Percentiles rank a stretch among this genome's conserved stretches.
Evolutionary conservation across 2,113 vertebrate genomes (phyloP).

Genomic region (Upupa epops): DNA sequence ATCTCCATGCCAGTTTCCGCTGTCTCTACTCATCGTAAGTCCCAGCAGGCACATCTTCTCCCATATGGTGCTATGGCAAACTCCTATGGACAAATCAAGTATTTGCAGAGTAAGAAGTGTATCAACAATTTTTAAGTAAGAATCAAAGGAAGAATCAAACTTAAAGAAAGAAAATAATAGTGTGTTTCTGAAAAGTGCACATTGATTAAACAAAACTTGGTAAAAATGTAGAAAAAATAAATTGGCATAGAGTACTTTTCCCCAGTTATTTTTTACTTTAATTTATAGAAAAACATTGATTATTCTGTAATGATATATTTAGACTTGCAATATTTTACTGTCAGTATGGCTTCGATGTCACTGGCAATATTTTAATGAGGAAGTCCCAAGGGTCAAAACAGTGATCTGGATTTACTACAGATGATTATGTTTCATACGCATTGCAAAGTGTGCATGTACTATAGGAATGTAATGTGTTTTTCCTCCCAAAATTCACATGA

Average conservation of each 20-base stretch:
- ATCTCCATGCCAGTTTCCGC: background rate
- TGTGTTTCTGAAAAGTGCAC: background rate
- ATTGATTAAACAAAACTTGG: background rate
- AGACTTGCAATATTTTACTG: background rate
- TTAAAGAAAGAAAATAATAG: background rate
- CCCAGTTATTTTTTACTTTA: background rate
- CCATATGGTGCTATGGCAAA: background rate
- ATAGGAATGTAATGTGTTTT: background rate
- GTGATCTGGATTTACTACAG: background rate
- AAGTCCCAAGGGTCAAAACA: background rate
- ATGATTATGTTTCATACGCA: background rate
- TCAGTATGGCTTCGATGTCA: background rate
- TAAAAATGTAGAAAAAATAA: background rate
- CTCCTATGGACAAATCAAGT: background rate
- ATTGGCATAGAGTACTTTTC: fast-evolving
- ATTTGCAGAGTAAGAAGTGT: background rate
- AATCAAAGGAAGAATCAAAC: background rate
- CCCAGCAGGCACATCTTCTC: background rate
- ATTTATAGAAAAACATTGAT: background rate
- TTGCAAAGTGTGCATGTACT: background rate
- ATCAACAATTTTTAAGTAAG: background rate
- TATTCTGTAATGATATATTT: background rate
- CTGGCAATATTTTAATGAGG: background rate
- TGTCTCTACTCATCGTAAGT: background rate
- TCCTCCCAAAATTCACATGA: background rate